Evolutionary conservation across 2,113 vertebrate species (phyloP), one percentile per base, ranked within the genome.

Genomic region (Antennarius striatus): DNA sequence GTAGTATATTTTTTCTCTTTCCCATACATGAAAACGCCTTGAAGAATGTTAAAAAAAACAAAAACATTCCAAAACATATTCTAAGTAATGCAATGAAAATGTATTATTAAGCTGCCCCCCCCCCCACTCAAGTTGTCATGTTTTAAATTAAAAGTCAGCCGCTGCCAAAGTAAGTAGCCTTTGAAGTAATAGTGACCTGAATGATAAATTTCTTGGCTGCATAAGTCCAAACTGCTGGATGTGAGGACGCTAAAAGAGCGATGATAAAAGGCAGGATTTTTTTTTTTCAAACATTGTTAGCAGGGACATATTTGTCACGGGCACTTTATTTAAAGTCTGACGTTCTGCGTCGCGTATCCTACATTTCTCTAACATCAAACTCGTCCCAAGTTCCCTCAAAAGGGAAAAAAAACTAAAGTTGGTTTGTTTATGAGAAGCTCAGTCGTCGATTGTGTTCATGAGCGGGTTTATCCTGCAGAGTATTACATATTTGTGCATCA

Each of bases 161-260:
- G 63, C 67, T 28, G 54, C 71, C 28, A 63, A 75, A 71, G 69
- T 51, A 42, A 56, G 17, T 30, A 1, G 42, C 12, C 68, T 85
- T 86, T 88, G 86, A 88, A 83, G 78, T 69, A 45, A 62, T 10
- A 51, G 53, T 79, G 86, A 82, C 81, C 76, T 72, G 83, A 82
- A 84, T 86, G 86, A 82, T 63, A 68, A 32, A 78, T 84, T 78
- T 81, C 69, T 77, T 80, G 75, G 67, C 64, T 50, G 0, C 56
- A 58, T 56, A 39, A 84, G 48, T 74, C 69, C 77, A 71, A 63
- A 74, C 62, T 58, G 63, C 42, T 56, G 61, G 50, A 52, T 47
- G 53, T 7, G 60, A 63, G 47, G 59, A 46, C 40, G 22, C 63
- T 54, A 40, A 51, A 57, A 71, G 40, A 68, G 48, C 30, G 0